Conservation (phyloP, 2,888 invertebrate genomes). For the Urechis unicinctus region DNA sequence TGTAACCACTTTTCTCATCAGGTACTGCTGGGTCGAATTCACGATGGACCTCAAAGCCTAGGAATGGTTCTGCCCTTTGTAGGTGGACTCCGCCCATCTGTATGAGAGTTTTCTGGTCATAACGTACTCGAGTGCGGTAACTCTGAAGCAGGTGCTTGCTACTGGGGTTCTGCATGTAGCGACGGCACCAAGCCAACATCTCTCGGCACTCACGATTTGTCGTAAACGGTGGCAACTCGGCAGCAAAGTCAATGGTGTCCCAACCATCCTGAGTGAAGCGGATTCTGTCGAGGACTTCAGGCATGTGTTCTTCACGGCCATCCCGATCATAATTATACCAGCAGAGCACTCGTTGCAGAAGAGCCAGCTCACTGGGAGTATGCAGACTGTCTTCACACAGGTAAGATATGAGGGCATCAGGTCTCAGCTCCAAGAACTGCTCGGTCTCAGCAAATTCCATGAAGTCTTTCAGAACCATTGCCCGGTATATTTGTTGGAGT, state of each 20-base stretch:
- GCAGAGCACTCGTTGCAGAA: conserved; percentile 10
- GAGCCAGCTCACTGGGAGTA: conserved; percentile 8
- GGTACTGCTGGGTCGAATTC: not conserved
- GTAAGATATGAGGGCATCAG: conserved; percentile 9
- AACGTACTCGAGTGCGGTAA: conserved; percentile 15
- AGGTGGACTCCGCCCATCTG: conserved; percentile 14
- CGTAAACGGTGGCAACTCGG: conserved; percentile 9
- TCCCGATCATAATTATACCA: conserved; percentile 13
- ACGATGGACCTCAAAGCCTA: conserved; percentile 1
- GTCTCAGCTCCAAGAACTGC: conserved; percentile 9
- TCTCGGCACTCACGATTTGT: conserved; percentile 10
- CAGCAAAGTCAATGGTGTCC: conserved; percentile 16
- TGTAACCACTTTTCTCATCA: conserved; percentile 4
- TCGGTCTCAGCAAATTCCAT: conserved; percentile 10
- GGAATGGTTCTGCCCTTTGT: not conserved
- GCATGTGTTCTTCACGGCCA: conserved; percentile 1
- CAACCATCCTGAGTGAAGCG: conserved; percentile 17
- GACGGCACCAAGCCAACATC: conserved; percentile 6
- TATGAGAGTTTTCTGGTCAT: conserved; percentile 8
- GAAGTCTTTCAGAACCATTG: conserved; percentile 13
- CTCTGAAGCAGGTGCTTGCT: conserved; percentile 10
- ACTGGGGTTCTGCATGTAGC: conserved; percentile 13
- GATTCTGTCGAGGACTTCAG: conserved; percentile 14
- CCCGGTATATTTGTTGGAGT: conserved; percentile 1
- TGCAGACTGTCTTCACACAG: conserved; percentile 10